Evolutionary conservation across 2,797 vertebrate genomes (phyloP).

Genomic region (Loriculus beryllinus): DNA sequence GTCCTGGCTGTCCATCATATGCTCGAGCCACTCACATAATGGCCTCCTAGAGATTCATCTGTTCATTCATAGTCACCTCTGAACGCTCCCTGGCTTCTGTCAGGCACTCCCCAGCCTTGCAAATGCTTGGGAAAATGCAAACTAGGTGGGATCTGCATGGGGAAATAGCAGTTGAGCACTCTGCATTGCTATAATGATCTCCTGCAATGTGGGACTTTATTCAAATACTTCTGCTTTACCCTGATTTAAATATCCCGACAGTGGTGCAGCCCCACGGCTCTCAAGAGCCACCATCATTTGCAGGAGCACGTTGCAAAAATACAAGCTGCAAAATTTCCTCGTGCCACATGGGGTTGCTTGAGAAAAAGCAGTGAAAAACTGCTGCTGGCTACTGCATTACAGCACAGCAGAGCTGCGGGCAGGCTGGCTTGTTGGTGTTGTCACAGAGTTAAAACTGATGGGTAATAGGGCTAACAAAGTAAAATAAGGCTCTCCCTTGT

Average conservation of each 20-base stretch:
- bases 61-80: neutral
- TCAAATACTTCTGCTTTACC: neutral
- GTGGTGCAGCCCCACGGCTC: neutral
- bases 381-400: neutral
- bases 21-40: neutral
- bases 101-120: neutral
- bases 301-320: neutral
- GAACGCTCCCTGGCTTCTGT: neutral
- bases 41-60: neutral
- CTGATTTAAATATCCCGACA: neutral
- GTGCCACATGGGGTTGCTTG: neutral
- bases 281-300: neutral
- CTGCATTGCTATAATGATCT: neutral
- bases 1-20: neutral
- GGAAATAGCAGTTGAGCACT: neutral
- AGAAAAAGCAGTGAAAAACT: neutral
- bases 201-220: neutral
- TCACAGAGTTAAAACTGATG: neutral
- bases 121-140: neutral
- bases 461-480: neutral
- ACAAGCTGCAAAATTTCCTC: neutral
- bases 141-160: neutral
- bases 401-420: neutral
- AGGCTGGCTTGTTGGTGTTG: accelerated
- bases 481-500: neutral